Base-by-base conservation (phyloP, 2,797 vertebrate genomes). In the Rhyacichthys aspro region DNA sequence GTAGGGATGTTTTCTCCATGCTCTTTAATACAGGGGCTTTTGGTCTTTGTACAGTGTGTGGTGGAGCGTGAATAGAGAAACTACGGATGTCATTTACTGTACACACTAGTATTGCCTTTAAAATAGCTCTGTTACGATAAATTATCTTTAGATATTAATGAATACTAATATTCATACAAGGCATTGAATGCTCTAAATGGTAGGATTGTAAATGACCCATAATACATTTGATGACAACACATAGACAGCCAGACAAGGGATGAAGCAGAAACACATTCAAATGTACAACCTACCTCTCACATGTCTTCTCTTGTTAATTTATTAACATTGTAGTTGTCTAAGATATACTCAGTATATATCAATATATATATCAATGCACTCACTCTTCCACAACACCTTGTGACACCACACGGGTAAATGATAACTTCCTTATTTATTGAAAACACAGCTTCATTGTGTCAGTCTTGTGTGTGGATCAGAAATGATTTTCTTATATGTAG, bases 11-110 rank as follows among this genome's bases (percentile, higher is more conserved):
- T 85, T 90, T 82, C 72, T 84, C 78, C 88, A 90, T 91, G 89
- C 90, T 82, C 70, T 92, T 93, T 93, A 92, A 90, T 90, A 84
- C 82, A 60, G 76, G 64, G 77, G 41, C 61, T 88, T 81, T 81
- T 70, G 78, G 59, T 85, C 76, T 77, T 73, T 76, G 73, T 85
- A 88, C 82, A 86, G 72, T 72, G 72, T 72, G 70, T 78, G 60
- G 70, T 76, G 70, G 68, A 68, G 67, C 59, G 72, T 76, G 67
- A 74, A 82, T 73, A 69, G 74, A 80, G 67, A 72, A 70, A 63
- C 46, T 61, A 81, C 59, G 67, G 49, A 84, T 78, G 63, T 62
- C 32, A 77, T 55, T 54, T 48, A 75, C 54, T 84, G 78, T 87
- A 89, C 85, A 89, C 78, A 81, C 52, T 67, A 79, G 70, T 83